Evolutionary conservation across 1,140 invertebrate genomes (phyloP).

Genomic region (Charaxes varanes): DNA sequence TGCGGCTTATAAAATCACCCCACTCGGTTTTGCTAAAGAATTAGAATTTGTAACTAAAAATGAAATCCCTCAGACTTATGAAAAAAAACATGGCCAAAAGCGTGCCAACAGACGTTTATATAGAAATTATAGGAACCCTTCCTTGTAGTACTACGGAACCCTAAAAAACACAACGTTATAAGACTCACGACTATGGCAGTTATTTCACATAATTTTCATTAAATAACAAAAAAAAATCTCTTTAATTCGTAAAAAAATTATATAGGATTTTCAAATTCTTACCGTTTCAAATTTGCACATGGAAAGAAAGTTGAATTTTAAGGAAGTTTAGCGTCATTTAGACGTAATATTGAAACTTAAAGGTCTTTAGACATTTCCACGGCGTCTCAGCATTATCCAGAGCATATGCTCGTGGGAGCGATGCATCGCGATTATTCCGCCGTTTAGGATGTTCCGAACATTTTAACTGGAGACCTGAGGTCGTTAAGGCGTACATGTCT

Average conservation of each 20-base stretch:
- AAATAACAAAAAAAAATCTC: too few relatives aligned
- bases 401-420: slow-evolving; percentile 32
- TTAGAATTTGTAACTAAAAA: too few relatives aligned
- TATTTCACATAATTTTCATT: not conserved
- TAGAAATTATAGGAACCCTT: too few relatives aligned
- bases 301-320: not conserved
- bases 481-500: slow-evolving; percentile 48
- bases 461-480: slow-evolving; percentile 32
- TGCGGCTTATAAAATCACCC: too few relatives aligned
- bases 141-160: too few relatives aligned
- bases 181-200: too few relatives aligned
- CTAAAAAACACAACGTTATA: too few relatives aligned
- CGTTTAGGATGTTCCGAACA: slow-evolving; percentile 48
- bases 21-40: too few relatives aligned
- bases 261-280: not conserved
- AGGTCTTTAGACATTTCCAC: slow-evolving; percentile 27
- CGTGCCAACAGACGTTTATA: too few relatives aligned
- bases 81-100: too few relatives aligned
- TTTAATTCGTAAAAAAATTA: too few relatives aligned
- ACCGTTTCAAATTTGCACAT: not conserved
- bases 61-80: too few relatives aligned
- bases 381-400: slow-evolving; percentile 32
- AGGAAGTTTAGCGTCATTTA: not conserved
- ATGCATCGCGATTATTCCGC: slow-evolving; percentile 56
- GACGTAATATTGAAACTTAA: slow-evolving; percentile 15